phyloP scores from a whole-genome alignment of 2,797 vertebrate genomes.

The Neosalanx taihuensis region DNA sequence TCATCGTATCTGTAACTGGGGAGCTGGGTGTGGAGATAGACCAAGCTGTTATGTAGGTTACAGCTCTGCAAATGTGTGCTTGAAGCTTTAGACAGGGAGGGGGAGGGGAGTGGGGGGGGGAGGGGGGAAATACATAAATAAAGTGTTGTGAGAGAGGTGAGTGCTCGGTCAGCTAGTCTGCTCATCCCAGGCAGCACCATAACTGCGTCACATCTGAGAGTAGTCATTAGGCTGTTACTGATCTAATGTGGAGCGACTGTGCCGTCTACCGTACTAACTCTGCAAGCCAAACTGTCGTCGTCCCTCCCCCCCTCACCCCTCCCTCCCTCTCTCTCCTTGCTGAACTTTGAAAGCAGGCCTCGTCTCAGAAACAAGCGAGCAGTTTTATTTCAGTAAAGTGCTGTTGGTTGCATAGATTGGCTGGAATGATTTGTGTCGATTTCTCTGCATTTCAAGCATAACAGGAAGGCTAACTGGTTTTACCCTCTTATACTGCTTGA shows the following conservation, averaged over 20 bases:
- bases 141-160: constrained; percentile 66
- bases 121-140: constrained; percentile 65
- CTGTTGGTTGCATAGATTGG: constrained; percentile 24
- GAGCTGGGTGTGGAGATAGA: constrained; percentile 11
- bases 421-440: not conserved
- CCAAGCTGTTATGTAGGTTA: constrained; percentile 68
- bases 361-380: constrained; percentile 6
- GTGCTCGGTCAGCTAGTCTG: constrained; percentile 74
- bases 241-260: constrained; percentile 69
- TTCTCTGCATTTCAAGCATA: not conserved
- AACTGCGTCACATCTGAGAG: constrained; percentile 53
- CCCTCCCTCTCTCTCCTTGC: constrained; percentile 19
- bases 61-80: constrained; percentile 52
- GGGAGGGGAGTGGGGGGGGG: no score
- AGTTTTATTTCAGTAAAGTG: not conserved
- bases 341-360: not conserved
- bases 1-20: constrained; percentile 61
- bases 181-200: constrained; percentile 39
- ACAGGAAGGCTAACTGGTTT: not conserved
- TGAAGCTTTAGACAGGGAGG: constrained; percentile 46
- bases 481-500: not conserved
- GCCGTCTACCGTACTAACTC: constrained; percentile 64
- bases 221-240: constrained; percentile 47
- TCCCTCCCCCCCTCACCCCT: no score
- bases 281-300: constrained; percentile 18